Evolutionary conservation across 2,888 invertebrate species (phyloP), one percentile per base, ranked within the genome.

Genomic region (Campoplex capitator): DNA sequence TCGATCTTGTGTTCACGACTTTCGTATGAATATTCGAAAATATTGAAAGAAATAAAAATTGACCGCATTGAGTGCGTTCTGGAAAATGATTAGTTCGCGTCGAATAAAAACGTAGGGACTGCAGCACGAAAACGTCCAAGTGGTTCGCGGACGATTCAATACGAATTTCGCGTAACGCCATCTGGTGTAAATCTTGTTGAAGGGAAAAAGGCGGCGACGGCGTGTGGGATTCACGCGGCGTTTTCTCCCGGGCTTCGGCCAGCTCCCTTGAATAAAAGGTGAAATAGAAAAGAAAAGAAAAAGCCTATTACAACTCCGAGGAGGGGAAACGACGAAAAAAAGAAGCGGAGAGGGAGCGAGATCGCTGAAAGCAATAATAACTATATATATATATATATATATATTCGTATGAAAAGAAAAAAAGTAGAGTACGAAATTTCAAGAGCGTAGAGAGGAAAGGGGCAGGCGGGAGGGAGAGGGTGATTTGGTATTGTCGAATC

Each of bases 151-250:
- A 83, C 83, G 65, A 84, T 86, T 86, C 77, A 32, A 86, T 73
- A 77, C 83, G 76, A 87, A 87, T 84, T 84, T 74, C 70, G 77
- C 51, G 84, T 58, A 67, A 73, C 73, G 80, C 80, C 84, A 80
- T 65, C 79, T 35, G 38, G 38, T 65, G 82, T 62, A 51, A 68
- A 78, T 48, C 38, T 42, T 77, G 68, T 51, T 42, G 79, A 70
- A 80, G 62, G n/a, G 51, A 28, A 42, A 65, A 23, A 32, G 65
- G 54, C 83, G 73, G 62, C 73, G 42, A 28, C 62, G 67, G 32
- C 56, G 68, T 58, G 65, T 81, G 54, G 68, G n/a, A 74, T 73
- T 73, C 74, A 68, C 74, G 84, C 84, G 70, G 77, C 83, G 68
- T 58, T 62, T 62, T 81, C 74, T 58, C 84, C 82, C 87, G 87